A percentile compares a stretch with the other conserved stretches of the same genome.
Evolutionary conservation across 1,140 invertebrate genomes (phyloP).

Genomic region (Trachymyrmex cornetzi): DNA sequence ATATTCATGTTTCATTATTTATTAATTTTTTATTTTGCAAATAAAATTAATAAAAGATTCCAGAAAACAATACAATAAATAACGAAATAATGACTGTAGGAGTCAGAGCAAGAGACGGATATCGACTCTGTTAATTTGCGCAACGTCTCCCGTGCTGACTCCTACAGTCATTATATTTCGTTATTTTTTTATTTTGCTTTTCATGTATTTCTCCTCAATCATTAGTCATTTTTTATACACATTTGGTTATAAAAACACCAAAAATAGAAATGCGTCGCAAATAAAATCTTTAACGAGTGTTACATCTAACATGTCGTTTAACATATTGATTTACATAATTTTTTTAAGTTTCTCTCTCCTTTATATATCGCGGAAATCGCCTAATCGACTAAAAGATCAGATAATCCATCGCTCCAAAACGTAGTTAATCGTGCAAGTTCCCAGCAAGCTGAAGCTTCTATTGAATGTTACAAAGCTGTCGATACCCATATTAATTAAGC

Average conservation of each 20-base stretch:
- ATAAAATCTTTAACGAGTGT: background rate
- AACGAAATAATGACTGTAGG: no score
- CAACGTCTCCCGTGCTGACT: no score
- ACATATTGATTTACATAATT: background rate
- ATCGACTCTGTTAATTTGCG: no score
- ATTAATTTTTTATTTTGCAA: background rate
- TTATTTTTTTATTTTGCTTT: no score
- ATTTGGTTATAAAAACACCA: background rate
- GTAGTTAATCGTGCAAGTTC: slow-evolving; percentile 44
- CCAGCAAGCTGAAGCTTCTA: slow-evolving; percentile 16
- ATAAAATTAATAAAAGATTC: no score
- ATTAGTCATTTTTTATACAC: background rate
- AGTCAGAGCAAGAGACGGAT: no score
- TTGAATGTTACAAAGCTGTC: slow-evolving; percentile 53
- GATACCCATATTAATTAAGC: slow-evolving; percentile 72
- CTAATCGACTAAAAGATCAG: slow-evolving; percentile 27
- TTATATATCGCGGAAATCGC: background rate
- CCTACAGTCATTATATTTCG: no score
- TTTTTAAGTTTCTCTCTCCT: background rate
- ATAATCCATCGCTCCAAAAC: slow-evolving; percentile 21
- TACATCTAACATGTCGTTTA: background rate
- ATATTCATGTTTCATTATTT: background rate
- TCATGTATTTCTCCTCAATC: background rate
- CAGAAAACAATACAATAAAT: no score
- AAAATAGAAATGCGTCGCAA: background rate